Percentiles rank a stretch among this genome's conserved stretches.
These are phyloP conservation scores for Aphis gossypii DNA, from an alignment of 1,140 invertebrate species.

Conservation along the genomic window DNA sequence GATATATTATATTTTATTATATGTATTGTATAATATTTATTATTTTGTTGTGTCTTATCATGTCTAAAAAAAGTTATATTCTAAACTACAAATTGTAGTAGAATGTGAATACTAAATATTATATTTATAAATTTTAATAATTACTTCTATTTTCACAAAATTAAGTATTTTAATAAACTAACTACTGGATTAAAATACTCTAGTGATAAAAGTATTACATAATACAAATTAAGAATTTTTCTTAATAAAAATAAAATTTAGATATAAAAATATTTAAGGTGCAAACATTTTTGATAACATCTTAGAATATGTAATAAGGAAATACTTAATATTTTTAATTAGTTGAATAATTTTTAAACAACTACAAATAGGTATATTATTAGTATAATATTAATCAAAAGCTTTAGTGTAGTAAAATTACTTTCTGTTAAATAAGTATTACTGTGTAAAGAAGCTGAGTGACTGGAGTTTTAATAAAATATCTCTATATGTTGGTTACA, in stretches of 20 bases:
- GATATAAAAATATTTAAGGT: background rate
- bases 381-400: too few relatives aligned
- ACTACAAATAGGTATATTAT: background rate
- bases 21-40: slow-evolving; percentile 13
- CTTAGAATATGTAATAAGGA: background rate
- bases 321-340: background rate
- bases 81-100: background rate
- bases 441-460: background rate
- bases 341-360: background rate
- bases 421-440: background rate
- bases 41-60: slow-evolving; percentile 10
- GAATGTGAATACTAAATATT: background rate
- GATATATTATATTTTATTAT: slow-evolving; percentile 55
- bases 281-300: background rate
- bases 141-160: background rate
- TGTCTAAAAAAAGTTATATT: background rate
- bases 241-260: background rate
- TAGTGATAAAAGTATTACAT: background rate
- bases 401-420: background rate
- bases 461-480: background rate
- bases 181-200: background rate
- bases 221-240: background rate
- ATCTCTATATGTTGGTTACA: background rate
- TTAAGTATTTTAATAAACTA: background rate
- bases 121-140: background rate